Evolutionary conservation across 2,888 invertebrate genomes (phyloP), one percentile per base, ranked within the genome.

Genomic region (Coenonympha glycerion): DNA sequence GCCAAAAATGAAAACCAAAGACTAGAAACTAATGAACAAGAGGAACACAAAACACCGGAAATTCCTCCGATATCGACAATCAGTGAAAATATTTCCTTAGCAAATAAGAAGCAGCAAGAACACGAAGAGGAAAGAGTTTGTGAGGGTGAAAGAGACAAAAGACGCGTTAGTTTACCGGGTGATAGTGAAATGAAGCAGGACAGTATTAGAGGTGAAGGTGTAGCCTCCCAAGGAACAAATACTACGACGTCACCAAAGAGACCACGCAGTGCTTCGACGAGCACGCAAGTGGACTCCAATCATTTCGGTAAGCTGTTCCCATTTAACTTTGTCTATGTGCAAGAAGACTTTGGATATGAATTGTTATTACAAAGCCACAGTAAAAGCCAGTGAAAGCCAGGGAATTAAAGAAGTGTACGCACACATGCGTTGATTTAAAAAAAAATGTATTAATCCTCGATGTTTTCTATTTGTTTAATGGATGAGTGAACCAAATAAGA

Each of bases 211-310:
- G 75, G 67, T 55, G 83, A 86, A 21, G 79, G 81, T 31, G 73
- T 77, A 2, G 64, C 79, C 9, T 67, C 83, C 2, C 81, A 83
- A 54, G 80, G 81, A 2, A 82, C 86, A 48, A 76, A 83, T 65
- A 84, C 80, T 53, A 72, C 79, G 45, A 68, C 81, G 28, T 92
- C 92, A 24, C 92, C 92, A 53, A 91, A 92, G 76, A 87, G 93
- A 79, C 93, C 94, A 49, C 90, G 92, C 69, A 94, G 93, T 82
- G 91, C 94, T 59, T 92, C 93, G 28, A 93, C 93, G 37, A 92
- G 93, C 60, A 93, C 93, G 6, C 95, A 95, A 89, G 93, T 94
- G 63, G 95, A 95, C 78, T 92, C 92, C 39, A 92, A 93, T 87
- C 92, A 94, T 83, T 95, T 95, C 69, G 94, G 95, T 95, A 85